Evolutionary conservation across 2,888 invertebrate species (phyloP), one percentile per base, ranked within the genome.

Genomic region (Trissolcus brochymenae): DNA sequence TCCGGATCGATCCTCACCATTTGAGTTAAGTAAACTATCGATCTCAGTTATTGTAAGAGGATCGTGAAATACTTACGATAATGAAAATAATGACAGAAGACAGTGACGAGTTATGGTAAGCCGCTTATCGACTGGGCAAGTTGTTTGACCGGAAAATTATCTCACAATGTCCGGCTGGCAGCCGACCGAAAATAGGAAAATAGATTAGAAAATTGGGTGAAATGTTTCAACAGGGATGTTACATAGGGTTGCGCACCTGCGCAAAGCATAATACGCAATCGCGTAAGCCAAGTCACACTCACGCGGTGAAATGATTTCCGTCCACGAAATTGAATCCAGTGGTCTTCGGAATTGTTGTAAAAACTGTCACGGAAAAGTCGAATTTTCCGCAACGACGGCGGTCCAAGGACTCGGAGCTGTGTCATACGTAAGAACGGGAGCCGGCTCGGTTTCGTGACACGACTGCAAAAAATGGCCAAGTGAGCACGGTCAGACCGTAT

Each of bases 51-150:
- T 76, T 49, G 66, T 85, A 86, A 86, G 86, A 83, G 84, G 87
- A 87, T 87, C 82, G 83, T 66, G 60, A 75, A 77, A 84, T 86
- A 87, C 87, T 86, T 85, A 85, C 87, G 84, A 80, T 85, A 84
- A 84, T 81, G 82, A 85, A 86, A 86, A 85, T 85, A 85, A 82
- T 82, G 80, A 62, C 51, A 77, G 74, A 80, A 85, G 84, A 84
- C 81, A 78, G 83, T 80, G 77, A 71, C 72, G 82, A 83, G 85
- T 85, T 85, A 83, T 83, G 84, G 81, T 86, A 85, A 87, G 84
- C 84, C 81, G 85, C 84, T 87, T 86, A 85, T 71, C 81, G 78
- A 79, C 75, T 61, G 67, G 55, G 60, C 65, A 68, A 73, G 59
- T 78, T 76, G 64, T 73, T 75, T 76, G 64, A 65, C 61, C 65